These are phyloP conservation scores for Paralvinella palmiformis DNA, from an alignment of 1,140 invertebrate genomes.

Conservation along the genomic window DNA sequence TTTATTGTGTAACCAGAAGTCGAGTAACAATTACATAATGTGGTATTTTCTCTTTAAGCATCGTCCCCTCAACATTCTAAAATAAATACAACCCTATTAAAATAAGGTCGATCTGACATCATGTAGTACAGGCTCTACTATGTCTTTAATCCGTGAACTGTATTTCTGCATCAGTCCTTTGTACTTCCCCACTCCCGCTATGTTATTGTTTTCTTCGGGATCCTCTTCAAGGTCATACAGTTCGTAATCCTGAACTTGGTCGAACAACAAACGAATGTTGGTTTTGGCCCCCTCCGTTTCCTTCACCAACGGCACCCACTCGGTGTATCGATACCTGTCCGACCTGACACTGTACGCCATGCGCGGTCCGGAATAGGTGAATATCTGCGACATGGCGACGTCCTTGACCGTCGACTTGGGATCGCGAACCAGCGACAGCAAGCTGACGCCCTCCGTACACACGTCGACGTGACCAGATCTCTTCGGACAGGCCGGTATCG, in stretches of 20 bases:
- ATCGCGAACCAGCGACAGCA: slow-evolving; percentile 41
- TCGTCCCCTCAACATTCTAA: no score
- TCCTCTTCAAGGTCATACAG: slow-evolving; percentile 10
- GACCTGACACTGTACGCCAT: slow-evolving; percentile 73
- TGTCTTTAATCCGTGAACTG: no score
- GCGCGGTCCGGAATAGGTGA: no score
- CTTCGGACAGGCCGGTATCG: slow-evolving; percentile 55
- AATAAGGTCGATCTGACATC: no score
- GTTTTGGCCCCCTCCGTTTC: background rate
- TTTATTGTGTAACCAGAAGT: no score
- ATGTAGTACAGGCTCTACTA: no score
- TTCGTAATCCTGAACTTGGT: slow-evolving; percentile 52
- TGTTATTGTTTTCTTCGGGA: slow-evolving; percentile 14
- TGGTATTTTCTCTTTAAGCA: no score
- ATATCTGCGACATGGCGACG: slow-evolving; percentile 67
- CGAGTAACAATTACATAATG: no score
- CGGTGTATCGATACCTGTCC: slow-evolving; percentile 63
- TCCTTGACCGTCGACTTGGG: slow-evolving; percentile 21
- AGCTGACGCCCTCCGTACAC: slow-evolving; percentile 68
- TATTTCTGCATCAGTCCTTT: slow-evolving; percentile 14
- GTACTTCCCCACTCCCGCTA: background rate
- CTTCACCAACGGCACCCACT: slow-evolving; percentile 59
- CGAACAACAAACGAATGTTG: background rate
- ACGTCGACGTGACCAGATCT: slow-evolving; percentile 45
- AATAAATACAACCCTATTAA: no score